Conservation (phyloP, 2,888 invertebrate species). For the Microdon myrmicae region DNA sequence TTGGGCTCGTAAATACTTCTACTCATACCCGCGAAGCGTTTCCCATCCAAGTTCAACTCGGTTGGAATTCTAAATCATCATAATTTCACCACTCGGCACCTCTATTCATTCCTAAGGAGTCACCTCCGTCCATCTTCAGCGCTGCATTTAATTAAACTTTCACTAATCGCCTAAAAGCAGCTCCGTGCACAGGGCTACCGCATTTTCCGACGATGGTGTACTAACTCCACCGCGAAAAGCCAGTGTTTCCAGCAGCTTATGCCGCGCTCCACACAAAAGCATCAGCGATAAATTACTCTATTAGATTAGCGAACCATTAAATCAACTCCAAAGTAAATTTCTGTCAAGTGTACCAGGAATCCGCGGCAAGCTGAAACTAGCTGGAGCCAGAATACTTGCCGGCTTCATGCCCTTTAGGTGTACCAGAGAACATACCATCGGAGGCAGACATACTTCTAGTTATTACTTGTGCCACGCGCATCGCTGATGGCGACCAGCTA, state of each 20-base stretch:
- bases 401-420: constrained; percentile 22
- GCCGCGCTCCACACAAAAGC: constrained; percentile 7
- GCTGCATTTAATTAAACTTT: constrained; percentile 50
- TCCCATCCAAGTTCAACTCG: too few relatives aligned
- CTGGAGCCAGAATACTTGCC: constrained; percentile 9
- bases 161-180: constrained; percentile 50
- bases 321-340: constrained; percentile 51
- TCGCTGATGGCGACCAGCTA: constrained; percentile 33
- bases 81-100: constrained; percentile 48
- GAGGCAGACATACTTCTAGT: constrained; percentile 24
- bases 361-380: constrained; percentile 16
- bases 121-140: constrained; percentile 18
- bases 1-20: too few relatives aligned
- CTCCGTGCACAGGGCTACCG: constrained; percentile 14
- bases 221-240: too few relatives aligned
- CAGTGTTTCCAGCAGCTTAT: too few relatives aligned
- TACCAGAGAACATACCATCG: constrained; percentile 17
- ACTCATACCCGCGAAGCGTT: too few relatives aligned
- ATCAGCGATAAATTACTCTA: constrained; percentile 45
- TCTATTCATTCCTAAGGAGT: constrained; percentile 29
- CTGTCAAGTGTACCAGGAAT: constrained; percentile 49
- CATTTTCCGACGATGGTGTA: too few relatives aligned
- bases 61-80: constrained; percentile 45
- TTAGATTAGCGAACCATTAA: constrained; percentile 53
- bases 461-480: constrained; percentile 22